Evolutionary conservation across 1,140 invertebrate species (phyloP).

Genomic region (Daktulosphaira vitifoliae): DNA sequence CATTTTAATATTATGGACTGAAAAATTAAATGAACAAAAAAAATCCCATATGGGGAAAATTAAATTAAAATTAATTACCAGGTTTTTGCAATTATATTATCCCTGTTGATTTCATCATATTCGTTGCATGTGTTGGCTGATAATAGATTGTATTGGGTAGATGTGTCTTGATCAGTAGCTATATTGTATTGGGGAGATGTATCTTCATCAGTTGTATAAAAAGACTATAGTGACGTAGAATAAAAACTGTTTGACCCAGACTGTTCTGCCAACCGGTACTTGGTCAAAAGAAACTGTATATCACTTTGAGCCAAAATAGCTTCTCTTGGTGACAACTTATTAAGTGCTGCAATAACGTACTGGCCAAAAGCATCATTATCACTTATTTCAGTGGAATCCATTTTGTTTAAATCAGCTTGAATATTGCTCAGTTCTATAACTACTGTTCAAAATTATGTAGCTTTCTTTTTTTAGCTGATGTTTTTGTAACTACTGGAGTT

Average conservation of each 20-base stretch:
- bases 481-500: slow-evolving; percentile 15
- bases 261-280: slow-evolving; percentile 3
- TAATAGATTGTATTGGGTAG: background rate
- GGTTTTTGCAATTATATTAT: background rate
- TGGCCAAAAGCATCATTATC: slow-evolving; percentile 2
- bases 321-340: background rate
- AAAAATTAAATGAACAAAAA: slow-evolving; percentile 5
- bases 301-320: slow-evolving; percentile 11
- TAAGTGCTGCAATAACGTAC: slow-evolving; percentile 5
- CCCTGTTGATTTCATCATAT: background rate
- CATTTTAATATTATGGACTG: background rate
- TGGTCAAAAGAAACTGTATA: slow-evolving; percentile 2
- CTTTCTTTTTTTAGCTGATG: slow-evolving; percentile 9
- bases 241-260: slow-evolving; percentile 10
- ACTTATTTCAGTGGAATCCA: slow-evolving; percentile 5
- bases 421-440: slow-evolving; percentile 4
- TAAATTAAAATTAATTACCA: slow-evolving; percentile 5
- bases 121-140: background rate
- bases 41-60: slow-evolving; percentile 2
- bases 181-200: background rate
- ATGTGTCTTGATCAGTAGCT: no score
- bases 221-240: slow-evolving; percentile 8
- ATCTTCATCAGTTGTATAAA: slow-evolving; percentile 4
- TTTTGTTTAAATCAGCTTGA: slow-evolving; percentile 10
- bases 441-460: slow-evolving; percentile 9